Percentiles rank a stretch among this genome's conserved stretches.
Conservation (phyloP, 2,113 vertebrate species). For the Phasianus colchicus region DNA sequence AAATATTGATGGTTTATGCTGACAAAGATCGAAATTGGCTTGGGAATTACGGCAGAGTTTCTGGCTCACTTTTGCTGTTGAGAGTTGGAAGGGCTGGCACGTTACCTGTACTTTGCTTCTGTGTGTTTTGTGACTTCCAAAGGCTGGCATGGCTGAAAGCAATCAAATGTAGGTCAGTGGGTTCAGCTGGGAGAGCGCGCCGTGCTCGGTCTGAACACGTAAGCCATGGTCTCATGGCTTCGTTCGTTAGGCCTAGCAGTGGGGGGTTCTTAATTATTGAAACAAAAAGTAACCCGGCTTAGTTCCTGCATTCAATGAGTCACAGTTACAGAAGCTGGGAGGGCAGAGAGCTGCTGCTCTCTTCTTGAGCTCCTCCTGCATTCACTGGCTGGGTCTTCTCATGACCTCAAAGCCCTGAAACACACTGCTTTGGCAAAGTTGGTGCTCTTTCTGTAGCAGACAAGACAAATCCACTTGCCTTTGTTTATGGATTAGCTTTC, state of each 20-base stretch:
- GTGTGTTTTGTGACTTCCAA: background rate
- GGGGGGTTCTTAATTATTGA: background rate
- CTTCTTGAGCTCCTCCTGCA: background rate
- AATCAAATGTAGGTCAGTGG: background rate
- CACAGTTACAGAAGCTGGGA: fast-evolving
- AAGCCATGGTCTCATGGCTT: background rate
- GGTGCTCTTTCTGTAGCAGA: background rate
- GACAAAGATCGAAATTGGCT: too few relatives aligned
- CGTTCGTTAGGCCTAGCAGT: too few relatives aligned
- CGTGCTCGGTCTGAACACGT: too few relatives aligned
- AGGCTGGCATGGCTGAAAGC: background rate
- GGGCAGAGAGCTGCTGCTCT: background rate
- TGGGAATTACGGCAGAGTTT: background rate
- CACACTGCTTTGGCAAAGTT: background rate
- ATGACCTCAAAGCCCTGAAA: background rate
- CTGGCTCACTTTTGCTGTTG: background rate
- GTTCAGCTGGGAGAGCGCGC: fast-evolving
- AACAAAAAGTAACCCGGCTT: too few relatives aligned
- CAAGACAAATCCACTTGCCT: background rate
- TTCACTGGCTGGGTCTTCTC: background rate
- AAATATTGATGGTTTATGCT: fast-evolving
- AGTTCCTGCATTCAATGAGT: background rate
- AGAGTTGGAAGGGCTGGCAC: too few relatives aligned
- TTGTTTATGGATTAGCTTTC: background rate
- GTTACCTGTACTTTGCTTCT: background rate